Conservation (phyloP, 2,797 vertebrate species). For the Ispidina lecontei region DNA sequence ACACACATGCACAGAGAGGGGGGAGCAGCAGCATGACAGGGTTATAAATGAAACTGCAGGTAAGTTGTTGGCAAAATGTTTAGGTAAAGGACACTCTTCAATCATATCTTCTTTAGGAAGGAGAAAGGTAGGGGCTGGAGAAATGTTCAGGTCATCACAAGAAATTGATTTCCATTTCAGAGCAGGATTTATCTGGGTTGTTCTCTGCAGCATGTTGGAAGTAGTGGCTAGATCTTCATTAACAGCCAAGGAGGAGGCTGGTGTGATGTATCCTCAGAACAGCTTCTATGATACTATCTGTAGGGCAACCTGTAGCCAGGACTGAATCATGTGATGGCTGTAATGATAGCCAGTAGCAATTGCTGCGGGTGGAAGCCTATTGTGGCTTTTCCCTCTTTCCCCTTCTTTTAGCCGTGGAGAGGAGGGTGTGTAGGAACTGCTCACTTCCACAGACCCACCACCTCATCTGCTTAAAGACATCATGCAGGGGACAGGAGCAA, state of each 20-base stretch:
- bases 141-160: neutral
- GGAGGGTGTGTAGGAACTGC: neutral
- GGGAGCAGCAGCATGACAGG: slow-evolving; percentile 10
- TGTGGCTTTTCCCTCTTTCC: neutral
- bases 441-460: neutral
- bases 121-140: neutral
- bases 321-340: neutral
- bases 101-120: neutral
- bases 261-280: neutral
- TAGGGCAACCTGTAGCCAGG: neutral
- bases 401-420: accelerated
- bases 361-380: neutral
- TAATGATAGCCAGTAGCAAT: neutral
- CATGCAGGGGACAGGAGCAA: neutral
- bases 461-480: neutral
- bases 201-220: neutral
- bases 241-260: neutral
- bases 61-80: neutral
- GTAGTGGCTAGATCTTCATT: neutral
- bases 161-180: neutral
- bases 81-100: neutral
- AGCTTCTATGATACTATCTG: neutral
- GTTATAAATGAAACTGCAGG: slow-evolving; percentile 3
- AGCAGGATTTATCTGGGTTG: neutral
- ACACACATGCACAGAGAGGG: slow-evolving; percentile 32